A percentile compares a stretch with the other conserved stretches of the same genome.
Conservation (phyloP, 2,797 vertebrate genomes). For the Phataginus tetradactyla region DNA sequence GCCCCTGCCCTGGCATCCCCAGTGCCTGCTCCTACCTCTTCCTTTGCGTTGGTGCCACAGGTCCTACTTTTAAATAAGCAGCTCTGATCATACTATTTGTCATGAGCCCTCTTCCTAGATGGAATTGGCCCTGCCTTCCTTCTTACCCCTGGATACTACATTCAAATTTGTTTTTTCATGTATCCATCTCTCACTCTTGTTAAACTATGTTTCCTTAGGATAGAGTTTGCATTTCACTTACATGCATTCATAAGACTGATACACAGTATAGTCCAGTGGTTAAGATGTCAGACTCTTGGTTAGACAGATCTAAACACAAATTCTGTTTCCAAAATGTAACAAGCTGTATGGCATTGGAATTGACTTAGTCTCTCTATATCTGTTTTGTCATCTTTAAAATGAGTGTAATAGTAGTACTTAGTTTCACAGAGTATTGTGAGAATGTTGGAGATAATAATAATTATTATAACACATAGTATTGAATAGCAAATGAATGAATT, state of each 20-base stretch:
- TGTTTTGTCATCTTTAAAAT: background rate
- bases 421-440: background rate
- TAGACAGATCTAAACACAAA: background rate
- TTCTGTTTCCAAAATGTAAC: background rate
- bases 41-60: background rate
- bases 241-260: background rate
- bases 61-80: conserved; percentile 1
- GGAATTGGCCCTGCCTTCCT: background rate
- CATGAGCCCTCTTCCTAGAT: background rate
- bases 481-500: background rate
- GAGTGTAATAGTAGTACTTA: background rate
- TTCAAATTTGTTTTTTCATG: background rate
- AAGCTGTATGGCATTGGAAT: background rate
- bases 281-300: background rate
- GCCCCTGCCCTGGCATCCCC: too few species aligned
- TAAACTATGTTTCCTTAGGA: background rate
- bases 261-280: background rate
- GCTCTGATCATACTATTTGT: background rate
- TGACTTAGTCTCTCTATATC: background rate
- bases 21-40: background rate
- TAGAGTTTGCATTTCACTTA: background rate
- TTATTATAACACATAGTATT: background rate
- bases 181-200: background rate
- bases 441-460: background rate
- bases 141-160: background rate